Percentiles rank a stretch among this genome's conserved stretches.
Conservation (phyloP, 2,888 invertebrate genomes). For the Aspidiotus destructor region DNA sequence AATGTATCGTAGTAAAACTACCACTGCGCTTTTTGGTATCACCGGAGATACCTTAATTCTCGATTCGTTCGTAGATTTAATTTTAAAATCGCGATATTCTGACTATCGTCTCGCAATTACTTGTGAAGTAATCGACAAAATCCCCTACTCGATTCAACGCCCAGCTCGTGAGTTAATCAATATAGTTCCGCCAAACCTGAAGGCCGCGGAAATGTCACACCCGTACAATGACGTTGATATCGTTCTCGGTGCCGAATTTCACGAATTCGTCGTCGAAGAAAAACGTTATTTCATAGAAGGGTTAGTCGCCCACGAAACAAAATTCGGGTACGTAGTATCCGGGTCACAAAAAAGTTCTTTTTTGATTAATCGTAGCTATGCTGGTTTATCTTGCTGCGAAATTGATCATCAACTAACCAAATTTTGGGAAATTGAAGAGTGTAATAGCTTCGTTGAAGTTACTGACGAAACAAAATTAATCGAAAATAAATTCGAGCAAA, state of each 20-base stretch:
- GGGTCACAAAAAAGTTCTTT: not conserved
- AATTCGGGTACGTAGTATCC: not conserved
- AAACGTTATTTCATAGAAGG: not conserved
- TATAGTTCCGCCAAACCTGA: not conserved
- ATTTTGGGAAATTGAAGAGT: conserved; percentile 3
- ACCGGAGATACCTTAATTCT: not conserved
- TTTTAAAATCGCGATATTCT: not conserved
- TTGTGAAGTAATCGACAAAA: not conserved
- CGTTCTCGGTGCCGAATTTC: not conserved
- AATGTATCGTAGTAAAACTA: not conserved
- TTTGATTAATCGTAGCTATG: not conserved
- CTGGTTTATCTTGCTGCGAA: not conserved
- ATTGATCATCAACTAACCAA: conserved; percentile 2
- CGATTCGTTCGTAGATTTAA: not conserved
- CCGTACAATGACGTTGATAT: conserved; percentile 10
- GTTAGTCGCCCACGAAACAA: not conserved
- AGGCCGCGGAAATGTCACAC: not conserved
- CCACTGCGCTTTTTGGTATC: no score
- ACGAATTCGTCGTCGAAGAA: not conserved
- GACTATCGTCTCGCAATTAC: not conserved
- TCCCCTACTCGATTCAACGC: not conserved
- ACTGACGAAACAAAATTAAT: conserved; percentile 1
- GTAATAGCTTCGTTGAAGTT: not conserved
- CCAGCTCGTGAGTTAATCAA: not conserved
- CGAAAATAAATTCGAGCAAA: conserved; percentile 3